Percentiles rank a stretch among this genome's conserved stretches.
phyloP scores from a whole-genome alignment of 2,888 invertebrate species.

The Malthinus seriepunctatus region DNA sequence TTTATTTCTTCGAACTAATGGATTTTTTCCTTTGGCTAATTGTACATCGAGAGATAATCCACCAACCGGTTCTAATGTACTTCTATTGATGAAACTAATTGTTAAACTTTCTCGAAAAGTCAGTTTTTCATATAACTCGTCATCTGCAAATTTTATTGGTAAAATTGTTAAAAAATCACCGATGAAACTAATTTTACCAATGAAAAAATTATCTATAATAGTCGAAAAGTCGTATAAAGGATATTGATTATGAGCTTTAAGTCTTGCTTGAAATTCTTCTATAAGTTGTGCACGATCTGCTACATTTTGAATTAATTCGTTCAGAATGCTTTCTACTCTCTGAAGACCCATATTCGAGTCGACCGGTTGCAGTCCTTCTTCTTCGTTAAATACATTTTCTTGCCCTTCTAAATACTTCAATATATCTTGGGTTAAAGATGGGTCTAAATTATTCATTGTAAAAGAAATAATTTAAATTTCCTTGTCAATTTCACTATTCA shows the following conservation, averaged over 20 bases:
- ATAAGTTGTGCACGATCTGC: conserved; percentile 39
- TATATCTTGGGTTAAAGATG: conserved; percentile 26
- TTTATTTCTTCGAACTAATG: conserved; percentile 26
- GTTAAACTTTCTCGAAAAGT: conserved; percentile 61
- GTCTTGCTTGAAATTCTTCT: conserved; percentile 39
- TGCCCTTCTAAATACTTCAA: conserved; percentile 27
- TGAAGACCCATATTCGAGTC: background rate
- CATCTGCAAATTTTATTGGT: conserved; percentile 49
- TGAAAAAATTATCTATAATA: conserved; percentile 42
- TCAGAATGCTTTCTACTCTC: conserved; percentile 33
- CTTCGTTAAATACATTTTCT: conserved; percentile 10
- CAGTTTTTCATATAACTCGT: conserved; percentile 55
- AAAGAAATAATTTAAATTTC: too few species aligned
- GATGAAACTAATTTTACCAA: conserved; percentile 36
- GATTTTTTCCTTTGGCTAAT: conserved; percentile 47
- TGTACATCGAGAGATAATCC: conserved; percentile 56
- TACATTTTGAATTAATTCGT: conserved; percentile 40
- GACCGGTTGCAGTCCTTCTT: background rate
- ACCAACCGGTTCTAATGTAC: conserved; percentile 41
- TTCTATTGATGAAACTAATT: conserved; percentile 57
- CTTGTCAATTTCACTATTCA: too few species aligned
- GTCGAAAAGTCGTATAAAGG: conserved; percentile 40
- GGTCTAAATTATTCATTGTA: too few species aligned
- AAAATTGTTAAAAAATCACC: background rate
- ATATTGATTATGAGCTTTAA: conserved; percentile 43